phyloP scores from a whole-genome alignment of 2,113 vertebrate species.

The Arizona elegans region DNA sequence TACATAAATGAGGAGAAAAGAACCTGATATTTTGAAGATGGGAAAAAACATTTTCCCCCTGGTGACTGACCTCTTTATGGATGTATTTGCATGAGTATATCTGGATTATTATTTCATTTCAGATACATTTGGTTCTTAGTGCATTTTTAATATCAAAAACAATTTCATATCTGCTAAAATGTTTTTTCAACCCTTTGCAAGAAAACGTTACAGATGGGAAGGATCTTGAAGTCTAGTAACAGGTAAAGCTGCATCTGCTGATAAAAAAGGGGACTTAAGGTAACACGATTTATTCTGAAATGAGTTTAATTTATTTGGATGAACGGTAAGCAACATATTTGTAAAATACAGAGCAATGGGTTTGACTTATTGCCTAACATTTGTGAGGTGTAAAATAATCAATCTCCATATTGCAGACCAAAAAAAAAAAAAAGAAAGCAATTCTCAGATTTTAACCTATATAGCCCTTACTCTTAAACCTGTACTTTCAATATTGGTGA shows the following conservation, averaged over 20 bases:
- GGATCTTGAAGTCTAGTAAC: neutral
- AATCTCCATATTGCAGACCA: neutral
- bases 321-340: neutral
- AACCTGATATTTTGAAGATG: neutral
- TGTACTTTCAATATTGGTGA: neutral
- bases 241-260: neutral
- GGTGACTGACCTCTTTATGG: neutral
- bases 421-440: neutral
- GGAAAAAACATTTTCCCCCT: neutral
- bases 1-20: neutral
- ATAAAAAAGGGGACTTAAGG: neutral
- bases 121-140: neutral
- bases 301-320: neutral
- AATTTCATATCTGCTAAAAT: neutral
- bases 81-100: neutral
- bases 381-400: neutral
- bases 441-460: neutral
- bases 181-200: neutral
- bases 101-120: neutral
- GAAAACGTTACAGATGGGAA: neutral
- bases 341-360: neutral
- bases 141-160: neutral
- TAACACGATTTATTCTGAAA: neutral
- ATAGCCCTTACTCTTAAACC: neutral
- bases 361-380: slow-evolving; percentile 12